Base-by-base conservation (phyloP, 2,888 invertebrate genomes). In the Dasysyrphus albostriatus region DNA sequence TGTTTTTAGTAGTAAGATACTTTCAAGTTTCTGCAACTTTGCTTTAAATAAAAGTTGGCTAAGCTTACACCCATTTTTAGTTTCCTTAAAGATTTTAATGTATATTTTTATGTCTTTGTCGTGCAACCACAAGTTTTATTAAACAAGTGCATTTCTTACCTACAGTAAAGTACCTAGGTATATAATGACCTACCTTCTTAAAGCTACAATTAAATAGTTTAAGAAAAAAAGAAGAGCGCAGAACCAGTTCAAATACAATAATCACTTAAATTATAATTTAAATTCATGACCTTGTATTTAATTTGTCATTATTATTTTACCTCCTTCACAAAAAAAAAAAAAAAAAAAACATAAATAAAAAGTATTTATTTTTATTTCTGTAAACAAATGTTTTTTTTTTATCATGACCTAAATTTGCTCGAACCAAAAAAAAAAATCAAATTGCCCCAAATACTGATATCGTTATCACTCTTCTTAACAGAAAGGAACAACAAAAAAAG, bases 401-500 rank as follows among this genome's bases (percentile, higher is more conserved):
- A 56, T 56, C 56, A 58, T 58, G 34, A 58, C 56, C 56, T 16
- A 58, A 16, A 10, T 58, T 58, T 58, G 9, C 8, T 58, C 9
- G 7, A 32, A 32, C 0, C 14, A 32, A 56, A 32, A 56, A 16
- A 29, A 24, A 14, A 54, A 29, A 32, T 32, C 32, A 32, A 14
- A n/a, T n/a, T 32, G 56, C n/a, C n/a, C 32, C 32, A 56, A 32
- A 56, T 56, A 56, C 14, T 29, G 8, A 5, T 7, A 56, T 37
- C 58, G 34, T 58, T 58, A 58, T 58, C 58, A 58, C 32, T 58
- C 32, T 58, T n/a, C 9, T n/a, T 4, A 56, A 6, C 34, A 24
- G 3, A 56, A 0, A 1, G n/a, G 1, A 3, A 39, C n/a, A 16
- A 24, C 14, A 58, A 19, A 12, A 24, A 70, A 56, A 42, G 42